Evolutionary conservation across 2,888 invertebrate genomes (phyloP).

Genomic region (Polydrusus pterygomalis): DNA sequence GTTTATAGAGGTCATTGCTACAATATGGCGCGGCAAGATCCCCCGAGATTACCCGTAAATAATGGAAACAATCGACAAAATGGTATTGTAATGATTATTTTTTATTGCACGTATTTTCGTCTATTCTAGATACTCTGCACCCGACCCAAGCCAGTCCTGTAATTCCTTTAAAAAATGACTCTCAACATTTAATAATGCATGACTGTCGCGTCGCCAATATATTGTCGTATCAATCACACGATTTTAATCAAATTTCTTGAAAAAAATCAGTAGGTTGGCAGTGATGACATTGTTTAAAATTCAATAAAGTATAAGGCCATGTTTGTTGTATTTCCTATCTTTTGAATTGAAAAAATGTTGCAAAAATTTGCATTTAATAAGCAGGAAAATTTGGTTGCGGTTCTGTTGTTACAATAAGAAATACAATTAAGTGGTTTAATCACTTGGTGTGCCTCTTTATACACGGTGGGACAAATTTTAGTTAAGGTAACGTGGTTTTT

Average conservation of each 20-base stretch:
- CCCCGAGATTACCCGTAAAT: too few species aligned
- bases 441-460: background rate
- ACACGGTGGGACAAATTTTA: too few species aligned
- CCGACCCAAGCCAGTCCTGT: background rate
- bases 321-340: conserved; percentile 26
- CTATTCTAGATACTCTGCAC: too few species aligned
- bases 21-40: too few species aligned
- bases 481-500: too few species aligned
- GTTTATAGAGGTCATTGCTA: too few species aligned
- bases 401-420: conserved; percentile 23
- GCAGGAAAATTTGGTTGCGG: conserved; percentile 20
- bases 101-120: too few species aligned
- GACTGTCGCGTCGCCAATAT: conserved; percentile 3
- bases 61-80: too few species aligned
- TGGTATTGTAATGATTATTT: too few species aligned
- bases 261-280: conserved; percentile 8
- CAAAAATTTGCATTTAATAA: conserved; percentile 29
- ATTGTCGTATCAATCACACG: conserved; percentile 6
- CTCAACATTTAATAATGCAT: conserved; percentile 15
- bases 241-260: conserved; percentile 20
- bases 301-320: conserved; percentile 10
- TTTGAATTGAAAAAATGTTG: conserved; percentile 19
- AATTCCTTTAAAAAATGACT: background rate
- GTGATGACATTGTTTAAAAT: conserved; percentile 27
- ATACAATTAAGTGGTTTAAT: conserved; percentile 11